Conservation (phyloP, 1,140 invertebrate species). For the Neomicropteryx cornuta region DNA sequence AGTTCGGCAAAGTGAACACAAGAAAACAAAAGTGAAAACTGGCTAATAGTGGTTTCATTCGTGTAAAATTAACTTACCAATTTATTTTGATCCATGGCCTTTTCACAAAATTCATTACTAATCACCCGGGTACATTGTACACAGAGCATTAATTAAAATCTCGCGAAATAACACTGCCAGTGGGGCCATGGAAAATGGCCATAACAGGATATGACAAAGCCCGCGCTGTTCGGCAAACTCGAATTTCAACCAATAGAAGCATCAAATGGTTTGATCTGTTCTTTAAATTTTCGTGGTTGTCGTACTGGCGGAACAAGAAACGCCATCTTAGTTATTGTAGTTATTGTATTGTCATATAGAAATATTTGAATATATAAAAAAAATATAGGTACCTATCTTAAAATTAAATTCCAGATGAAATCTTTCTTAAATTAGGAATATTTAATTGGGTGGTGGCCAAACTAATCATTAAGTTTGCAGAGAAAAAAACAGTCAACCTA, state of each 20-base stretch:
- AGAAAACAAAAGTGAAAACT: slow-evolving; percentile 42
- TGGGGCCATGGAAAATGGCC: slow-evolving; percentile 33
- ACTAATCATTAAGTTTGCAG: no score
- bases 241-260: slow-evolving; percentile 22
- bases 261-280: no score
- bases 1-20: slow-evolving; percentile 43
- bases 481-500: no score
- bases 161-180: slow-evolving; percentile 21
- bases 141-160: slow-evolving; percentile 23
- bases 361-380: no score
- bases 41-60: slow-evolving; percentile 24
- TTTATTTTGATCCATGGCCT: slow-evolving; percentile 42
- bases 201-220: slow-evolving; percentile 40
- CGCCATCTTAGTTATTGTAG: no score
- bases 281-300: no score
- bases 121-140: slow-evolving; percentile 32
- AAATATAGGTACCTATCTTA: no score
- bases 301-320: no score
- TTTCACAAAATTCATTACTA: slow-evolving; percentile 40
- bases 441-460: no score
- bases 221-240: slow-evolving; percentile 26
- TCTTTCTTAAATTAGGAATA: no score
- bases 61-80: slow-evolving; percentile 32
- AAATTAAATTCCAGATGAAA: no score
- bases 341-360: no score